phyloP scores from a whole-genome alignment of 2,888 invertebrate genomes.

The Digitonthophagus gazella region DNA sequence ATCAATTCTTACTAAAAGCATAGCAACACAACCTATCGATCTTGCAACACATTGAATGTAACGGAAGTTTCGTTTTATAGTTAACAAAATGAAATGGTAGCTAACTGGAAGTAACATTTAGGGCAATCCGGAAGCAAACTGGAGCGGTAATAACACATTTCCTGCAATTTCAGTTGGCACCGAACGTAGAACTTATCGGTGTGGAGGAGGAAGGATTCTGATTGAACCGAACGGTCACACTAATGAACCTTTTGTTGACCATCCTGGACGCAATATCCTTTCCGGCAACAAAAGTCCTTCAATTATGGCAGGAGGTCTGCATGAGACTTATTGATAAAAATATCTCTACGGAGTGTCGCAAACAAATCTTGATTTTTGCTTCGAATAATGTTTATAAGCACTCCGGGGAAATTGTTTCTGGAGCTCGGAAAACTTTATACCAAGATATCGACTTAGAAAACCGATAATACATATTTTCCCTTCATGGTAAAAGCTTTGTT shows the following conservation, averaged over 20 bases:
- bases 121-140: conserved; percentile 12
- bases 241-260: conserved; percentile 12
- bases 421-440: neutral
- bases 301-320: neutral
- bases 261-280: neutral
- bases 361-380: conserved; percentile 13
- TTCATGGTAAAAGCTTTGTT: neutral
- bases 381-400: conserved; percentile 7
- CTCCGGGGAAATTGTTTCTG: conserved; percentile 15
- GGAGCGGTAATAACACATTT: conserved; percentile 36
- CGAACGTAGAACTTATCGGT: conserved; percentile 29
- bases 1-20: no score
- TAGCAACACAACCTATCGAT: no score
- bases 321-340: conserved; percentile 10
- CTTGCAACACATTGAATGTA: neutral
- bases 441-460: neutral
- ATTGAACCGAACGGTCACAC: conserved; percentile 1
- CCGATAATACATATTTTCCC: neutral
- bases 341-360: conserved; percentile 6
- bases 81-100: conserved; percentile 4
- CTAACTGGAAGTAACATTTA: conserved; percentile 31
- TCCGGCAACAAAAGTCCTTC: neutral
- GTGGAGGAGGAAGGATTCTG: neutral
- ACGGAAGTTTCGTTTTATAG: conserved; percentile 9
- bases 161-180: conserved; percentile 36